These are phyloP conservation scores for Plusia festucae DNA, from an alignment of 2,888 invertebrate species.

Conservation along the genomic window DNA sequence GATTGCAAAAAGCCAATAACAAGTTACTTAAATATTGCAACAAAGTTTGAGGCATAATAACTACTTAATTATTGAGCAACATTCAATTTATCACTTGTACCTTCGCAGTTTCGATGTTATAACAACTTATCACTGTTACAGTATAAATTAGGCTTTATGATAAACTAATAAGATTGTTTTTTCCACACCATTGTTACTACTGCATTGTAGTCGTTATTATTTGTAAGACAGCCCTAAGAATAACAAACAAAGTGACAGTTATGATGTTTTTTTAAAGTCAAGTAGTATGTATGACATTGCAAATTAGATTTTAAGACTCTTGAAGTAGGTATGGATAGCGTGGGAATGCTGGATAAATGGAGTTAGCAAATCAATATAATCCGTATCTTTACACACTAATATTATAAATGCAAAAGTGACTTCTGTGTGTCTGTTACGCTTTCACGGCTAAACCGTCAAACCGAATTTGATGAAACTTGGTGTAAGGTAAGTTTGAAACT, in stretches of 20 bases:
- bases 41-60: background rate
- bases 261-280: background rate
- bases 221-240: background rate
- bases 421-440: no score
- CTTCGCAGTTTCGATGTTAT: no score
- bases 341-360: background rate
- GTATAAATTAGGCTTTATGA: background rate
- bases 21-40: slow-evolving; percentile 6
- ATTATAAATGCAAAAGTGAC: no score
- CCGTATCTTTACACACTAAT: no score
- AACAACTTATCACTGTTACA: no score
- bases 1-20: slow-evolving; percentile 27
- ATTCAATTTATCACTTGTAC: slow-evolving; percentile 26
- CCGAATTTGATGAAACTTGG: no score
- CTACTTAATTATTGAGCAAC: background rate
- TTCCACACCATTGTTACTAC: background rate
- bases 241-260: background rate
- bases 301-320: background rate
- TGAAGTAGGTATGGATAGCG: background rate
- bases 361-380: background rate
- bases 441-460: no score
- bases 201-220: background rate
- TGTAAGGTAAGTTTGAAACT: no score
- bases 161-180: background rate
- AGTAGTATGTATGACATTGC: background rate